Evolutionary conservation across 2,797 vertebrate species (phyloP).

Genomic region (Gouania willdenowi): DNA sequence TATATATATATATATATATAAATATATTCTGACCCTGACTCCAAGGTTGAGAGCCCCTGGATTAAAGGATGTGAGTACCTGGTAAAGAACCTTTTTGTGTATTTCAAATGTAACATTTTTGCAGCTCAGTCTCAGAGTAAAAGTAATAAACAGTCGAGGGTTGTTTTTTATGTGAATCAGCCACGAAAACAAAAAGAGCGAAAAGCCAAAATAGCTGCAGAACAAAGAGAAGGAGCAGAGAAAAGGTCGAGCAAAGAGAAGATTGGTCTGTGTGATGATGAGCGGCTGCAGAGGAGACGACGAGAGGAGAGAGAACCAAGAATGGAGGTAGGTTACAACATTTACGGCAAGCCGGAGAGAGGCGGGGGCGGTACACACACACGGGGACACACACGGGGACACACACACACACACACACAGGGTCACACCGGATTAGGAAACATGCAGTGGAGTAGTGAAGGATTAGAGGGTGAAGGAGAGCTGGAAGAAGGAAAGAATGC

Average conservation of each 20-base stretch:
- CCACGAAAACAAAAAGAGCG: background rate
- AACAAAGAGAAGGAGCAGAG: background rate
- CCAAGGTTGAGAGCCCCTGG: too few relatives aligned
- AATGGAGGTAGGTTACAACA: conserved; percentile 56
- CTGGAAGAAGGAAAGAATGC: conserved; percentile 62
- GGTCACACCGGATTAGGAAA: conserved; percentile 79
- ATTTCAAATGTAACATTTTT: too few relatives aligned
- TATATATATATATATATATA: too few relatives aligned
- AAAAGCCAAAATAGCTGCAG: background rate
- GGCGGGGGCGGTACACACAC: conserved; percentile 1
- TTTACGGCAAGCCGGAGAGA: conserved; percentile 55
- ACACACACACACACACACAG: conserved; percentile 70
- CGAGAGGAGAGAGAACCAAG: conserved; percentile 33
- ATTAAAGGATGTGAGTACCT: too few relatives aligned
- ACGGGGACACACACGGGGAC: conserved; percentile 11
- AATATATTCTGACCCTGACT: too few relatives aligned
- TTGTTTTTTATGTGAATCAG: too few relatives aligned
- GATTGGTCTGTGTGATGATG: conserved; percentile 9
- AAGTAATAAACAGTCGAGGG: too few relatives aligned
- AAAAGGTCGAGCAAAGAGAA: background rate
- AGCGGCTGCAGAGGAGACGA: conserved; percentile 40
- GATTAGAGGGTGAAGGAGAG: conserved; percentile 67
- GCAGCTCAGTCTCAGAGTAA: too few relatives aligned
- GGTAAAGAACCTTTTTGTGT: too few relatives aligned
- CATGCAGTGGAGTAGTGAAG: conserved; percentile 66